Conservation (phyloP, 2,888 invertebrate genomes). For the Aporophyla nigra region DNA sequence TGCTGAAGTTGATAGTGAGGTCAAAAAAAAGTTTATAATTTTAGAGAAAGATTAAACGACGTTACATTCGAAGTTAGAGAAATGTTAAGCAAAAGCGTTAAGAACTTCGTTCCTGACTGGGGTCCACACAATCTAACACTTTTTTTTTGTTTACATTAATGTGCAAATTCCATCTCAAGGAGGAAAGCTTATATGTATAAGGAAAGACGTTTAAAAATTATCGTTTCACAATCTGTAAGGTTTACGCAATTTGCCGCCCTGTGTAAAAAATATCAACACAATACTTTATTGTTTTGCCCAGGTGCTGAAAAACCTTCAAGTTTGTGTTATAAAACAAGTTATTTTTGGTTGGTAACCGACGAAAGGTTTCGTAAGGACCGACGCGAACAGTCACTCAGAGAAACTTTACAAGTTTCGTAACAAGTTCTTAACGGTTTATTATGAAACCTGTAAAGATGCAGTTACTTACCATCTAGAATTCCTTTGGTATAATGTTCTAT, state of each 20-base stretch:
- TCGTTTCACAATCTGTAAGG: constrained; percentile 28
- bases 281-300: constrained; percentile 22
- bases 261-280: constrained; percentile 21
- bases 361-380: constrained; percentile 35
- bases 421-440: constrained; percentile 37
- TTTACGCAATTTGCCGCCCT: constrained; percentile 18
- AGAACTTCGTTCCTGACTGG: too few relatives aligned
- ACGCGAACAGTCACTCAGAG: constrained; percentile 1
- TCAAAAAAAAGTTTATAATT: too few relatives aligned
- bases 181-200: constrained; percentile 1
- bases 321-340: constrained; percentile 42
- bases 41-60: too few relatives aligned
- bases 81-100: too few relatives aligned
- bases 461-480: constrained; percentile 35
- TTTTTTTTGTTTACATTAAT: not conserved
- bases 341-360: constrained; percentile 46
- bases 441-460: constrained; percentile 31
- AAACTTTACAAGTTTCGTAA: constrained; percentile 36
- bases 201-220: constrained; percentile 14
- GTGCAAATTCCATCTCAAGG: not conserved
- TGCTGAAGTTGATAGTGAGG: too few relatives aligned
- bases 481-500: constrained; percentile 23
- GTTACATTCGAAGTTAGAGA: too few relatives aligned
- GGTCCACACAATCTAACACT: too few relatives aligned
- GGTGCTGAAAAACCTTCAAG: constrained; percentile 14